These are phyloP conservation scores for Acanthornis magna DNA, from an alignment of 2,797 vertebrate species.

Conservation along the genomic window DNA sequence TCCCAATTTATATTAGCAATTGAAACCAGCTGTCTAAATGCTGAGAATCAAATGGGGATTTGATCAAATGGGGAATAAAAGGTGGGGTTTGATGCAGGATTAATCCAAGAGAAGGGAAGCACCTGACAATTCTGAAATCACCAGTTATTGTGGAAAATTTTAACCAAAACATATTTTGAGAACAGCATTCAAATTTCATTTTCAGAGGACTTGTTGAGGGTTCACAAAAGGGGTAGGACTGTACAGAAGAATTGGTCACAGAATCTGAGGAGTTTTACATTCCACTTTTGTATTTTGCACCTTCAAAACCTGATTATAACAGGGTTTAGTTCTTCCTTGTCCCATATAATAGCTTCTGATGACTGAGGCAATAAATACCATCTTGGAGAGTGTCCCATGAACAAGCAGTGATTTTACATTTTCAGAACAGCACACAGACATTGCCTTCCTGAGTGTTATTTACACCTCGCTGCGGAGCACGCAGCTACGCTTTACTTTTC, in stretches of 20 bases:
- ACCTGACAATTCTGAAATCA: neutral
- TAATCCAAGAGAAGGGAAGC: neutral
- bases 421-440: neutral
- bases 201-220: neutral
- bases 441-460: neutral
- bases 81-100: neutral
- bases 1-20: neutral
- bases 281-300: neutral
- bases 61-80: neutral
- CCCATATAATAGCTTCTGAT: neutral
- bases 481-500: neutral
- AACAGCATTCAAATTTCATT: neutral
- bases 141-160: neutral
- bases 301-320: neutral
- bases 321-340: neutral
- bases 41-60: neutral
- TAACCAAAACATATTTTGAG: neutral
- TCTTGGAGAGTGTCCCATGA: neutral
- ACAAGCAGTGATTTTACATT: neutral
- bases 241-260: neutral
- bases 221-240: neutral
- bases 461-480: neutral
- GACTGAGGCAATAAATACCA: neutral
- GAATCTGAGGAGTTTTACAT: neutral
- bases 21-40: neutral